Base-by-base conservation (phyloP, 2,797 vertebrate species). In the Cephalopachus bancanus region DNA sequence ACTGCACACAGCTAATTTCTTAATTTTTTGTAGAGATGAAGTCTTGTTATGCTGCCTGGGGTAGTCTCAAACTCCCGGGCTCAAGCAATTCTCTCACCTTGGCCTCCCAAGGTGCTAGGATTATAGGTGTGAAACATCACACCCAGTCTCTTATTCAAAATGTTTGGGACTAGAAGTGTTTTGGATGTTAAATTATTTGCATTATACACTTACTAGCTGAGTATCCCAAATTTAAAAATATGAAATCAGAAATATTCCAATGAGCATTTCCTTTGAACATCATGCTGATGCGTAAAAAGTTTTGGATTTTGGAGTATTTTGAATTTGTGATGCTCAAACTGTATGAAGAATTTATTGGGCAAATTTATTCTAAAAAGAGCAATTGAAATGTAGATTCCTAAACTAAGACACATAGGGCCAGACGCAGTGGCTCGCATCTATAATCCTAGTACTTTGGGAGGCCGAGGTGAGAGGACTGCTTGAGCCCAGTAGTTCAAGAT, bases 311-410 rank as follows among this genome's bases (percentile, higher is more conserved):
- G 20, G 20, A 79, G 55, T n/a, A 80, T 80, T 80, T 80, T 20
- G 16, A 55, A 80, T 59, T 59, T 80, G 55, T 55, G 78, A 80
- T 80, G n/a, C 20, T 80, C n/a, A 59, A 80, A n/a, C 57, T 37
- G 6, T 37, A 22, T 62, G 30, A 81, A 92, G 30, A 72, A 85
- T 24, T 85, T 51, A 88, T 72, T 59, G 85, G 37, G 28, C 62
- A 84, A 95, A 96, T 30, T 93, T 94, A 94, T 51, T 62, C 15
- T 71, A 84, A 64, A 33, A 87, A 95, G 83, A 83, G 16, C 5
- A 71, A 24, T 30, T 86, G 14, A 96, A 93, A 89, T 60, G 30
- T 3, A 93, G 76, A 33, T 81, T 79, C 87, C 9, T 91, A 72
- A 89, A 88, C 30, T 80, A 88, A 69, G 30, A 44, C 44, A 44